These are phyloP conservation scores for Strigops habroptila DNA, from an alignment of 2,113 vertebrate genomes.

Conservation along the genomic window DNA sequence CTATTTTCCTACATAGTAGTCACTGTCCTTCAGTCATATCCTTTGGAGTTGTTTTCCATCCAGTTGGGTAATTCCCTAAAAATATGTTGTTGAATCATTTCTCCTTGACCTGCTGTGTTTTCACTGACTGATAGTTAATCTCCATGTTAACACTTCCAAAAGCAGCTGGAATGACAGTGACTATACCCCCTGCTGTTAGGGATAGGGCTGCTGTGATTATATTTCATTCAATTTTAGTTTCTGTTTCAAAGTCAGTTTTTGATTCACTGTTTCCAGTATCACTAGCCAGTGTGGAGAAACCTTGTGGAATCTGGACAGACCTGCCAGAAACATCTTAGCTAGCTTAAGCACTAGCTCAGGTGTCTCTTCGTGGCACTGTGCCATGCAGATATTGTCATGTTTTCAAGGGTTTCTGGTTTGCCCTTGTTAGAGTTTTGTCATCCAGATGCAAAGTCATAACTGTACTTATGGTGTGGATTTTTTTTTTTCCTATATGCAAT, in stretches of 20 bases:
- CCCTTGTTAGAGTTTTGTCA: background rate
- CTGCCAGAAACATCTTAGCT: background rate
- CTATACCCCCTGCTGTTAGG: background rate
- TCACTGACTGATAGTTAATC: background rate
- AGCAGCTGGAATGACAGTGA: background rate
- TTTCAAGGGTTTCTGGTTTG: background rate
- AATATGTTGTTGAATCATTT: background rate
- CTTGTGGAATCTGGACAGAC: background rate
- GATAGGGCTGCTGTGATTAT: background rate
- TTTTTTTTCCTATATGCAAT: background rate
- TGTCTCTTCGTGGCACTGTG: background rate
- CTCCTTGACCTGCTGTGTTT: conserved; percentile 10
- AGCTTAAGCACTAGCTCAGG: background rate
- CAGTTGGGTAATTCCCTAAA: background rate
- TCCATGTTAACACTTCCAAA: background rate
- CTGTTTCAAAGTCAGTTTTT: background rate
- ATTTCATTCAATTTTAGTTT: background rate
- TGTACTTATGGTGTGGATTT: background rate
- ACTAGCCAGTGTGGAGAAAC: background rate
- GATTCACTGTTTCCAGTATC: background rate
- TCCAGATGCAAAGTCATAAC: background rate
- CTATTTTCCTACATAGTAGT: background rate
- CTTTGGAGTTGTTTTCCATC: background rate
- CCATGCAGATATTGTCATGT: background rate
- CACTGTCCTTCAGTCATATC: background rate